phyloP scores from a whole-genome alignment of 1,140 invertebrate species.

The Bombus breviceps region DNA sequence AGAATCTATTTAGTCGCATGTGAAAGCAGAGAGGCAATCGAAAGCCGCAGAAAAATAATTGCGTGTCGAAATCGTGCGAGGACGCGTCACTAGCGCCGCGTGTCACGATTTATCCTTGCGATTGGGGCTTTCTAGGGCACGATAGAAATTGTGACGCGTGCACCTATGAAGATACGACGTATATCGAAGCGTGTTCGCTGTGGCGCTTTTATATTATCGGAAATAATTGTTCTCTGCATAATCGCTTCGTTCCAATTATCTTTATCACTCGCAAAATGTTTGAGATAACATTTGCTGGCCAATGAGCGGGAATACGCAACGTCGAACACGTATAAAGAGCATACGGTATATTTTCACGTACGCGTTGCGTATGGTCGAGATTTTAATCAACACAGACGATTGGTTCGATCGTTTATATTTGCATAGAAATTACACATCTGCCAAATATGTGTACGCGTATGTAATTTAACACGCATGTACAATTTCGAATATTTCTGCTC shows the following conservation, averaged over 20 bases:
- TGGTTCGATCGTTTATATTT: too few species aligned
- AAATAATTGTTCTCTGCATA: not conserved
- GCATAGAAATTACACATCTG: too few species aligned
- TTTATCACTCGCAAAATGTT: not conserved
- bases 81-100: conserved; percentile 5
- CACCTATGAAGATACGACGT: not conserved
- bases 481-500: too few species aligned
- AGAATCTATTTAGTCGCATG: not conserved
- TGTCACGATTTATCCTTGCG: not conserved
- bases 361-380: too few species aligned
- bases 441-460: too few species aligned
- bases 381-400: too few species aligned
- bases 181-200: not conserved
- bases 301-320: too few species aligned
- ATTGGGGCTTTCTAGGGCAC: conserved; percentile 31
- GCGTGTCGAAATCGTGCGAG: conserved; percentile 21
- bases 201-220: not conserved
- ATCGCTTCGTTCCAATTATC: not conserved
- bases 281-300: not conserved
- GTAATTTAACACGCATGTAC: too few species aligned
- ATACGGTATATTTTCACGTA: too few species aligned
- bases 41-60: conserved; percentile 36
- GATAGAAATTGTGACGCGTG: conserved; percentile 33
- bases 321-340: too few species aligned
- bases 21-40: conserved; percentile 27